Evolutionary conservation across 2,888 invertebrate species (phyloP), one percentile per base, ranked within the genome.

Genomic region (Argyresthia albistria): DNA sequence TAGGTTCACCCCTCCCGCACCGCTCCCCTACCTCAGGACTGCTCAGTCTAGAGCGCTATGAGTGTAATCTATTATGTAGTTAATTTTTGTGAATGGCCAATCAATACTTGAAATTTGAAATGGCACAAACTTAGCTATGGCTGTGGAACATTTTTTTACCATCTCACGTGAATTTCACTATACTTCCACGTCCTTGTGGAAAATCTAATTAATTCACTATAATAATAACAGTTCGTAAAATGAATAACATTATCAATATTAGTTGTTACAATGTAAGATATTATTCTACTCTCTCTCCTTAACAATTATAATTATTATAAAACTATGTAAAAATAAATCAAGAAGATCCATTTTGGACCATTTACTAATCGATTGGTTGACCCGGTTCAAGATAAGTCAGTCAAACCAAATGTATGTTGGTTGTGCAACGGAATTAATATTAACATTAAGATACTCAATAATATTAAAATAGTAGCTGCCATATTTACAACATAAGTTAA

Each of bases 141-240:
- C 50, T 53, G 15, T 25, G 8, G 4, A 12, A n/a, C 10, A 14
- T 25, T 47, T 12, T 35, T n/a, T n/a, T 35, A 47, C 35, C 47
- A 47, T 47, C 35, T 47, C 12, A n/a, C 6, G 35, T 47, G 12
- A 47, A 47, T 35, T 16, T 25, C 35, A 35, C 25, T 16, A 45
- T 8, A 14, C 15, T 45, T 15, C 7, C 15, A 10, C 45, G 15
- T 16, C 16, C 9, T 15, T 16, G 14, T 16, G 15, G 10, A 45
- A 14, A 15, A 10, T 46, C n/a, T 11, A 35, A 46, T 46, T 46
- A 48, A 8, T 48, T 48, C 37, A 37, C 48, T 48, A 46, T 12
- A 48, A 15, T 45, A 58, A 62, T 77, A 79, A 80, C 80, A 76
- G 67, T 70, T 73, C 69, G 67, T 80, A 77, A 65, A 79, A 71